Evolutionary conservation across 30 jellyfish, hydroid and myxozoan genomes (phyloP), one percentile per base, ranked within the genome.

Genomic region (Rhopilema esculentum): DNA sequence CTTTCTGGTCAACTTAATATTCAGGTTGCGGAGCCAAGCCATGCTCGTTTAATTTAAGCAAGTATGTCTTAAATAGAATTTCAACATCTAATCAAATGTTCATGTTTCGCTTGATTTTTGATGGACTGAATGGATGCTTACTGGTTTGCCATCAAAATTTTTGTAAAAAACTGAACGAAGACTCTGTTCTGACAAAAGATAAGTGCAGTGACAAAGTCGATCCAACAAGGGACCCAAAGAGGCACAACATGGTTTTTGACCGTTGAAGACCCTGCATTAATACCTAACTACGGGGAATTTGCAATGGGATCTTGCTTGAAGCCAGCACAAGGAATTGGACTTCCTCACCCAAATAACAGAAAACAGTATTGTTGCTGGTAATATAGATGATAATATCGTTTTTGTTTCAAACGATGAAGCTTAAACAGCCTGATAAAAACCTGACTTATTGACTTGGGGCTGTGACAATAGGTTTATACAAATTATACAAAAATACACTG

Each of bases 1-100:
- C 79, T 88, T 20, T 67, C 19, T 67, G 91, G 86, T 48, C 16
- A n/a, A 69, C 27, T 88, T 26, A 88, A 88, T 69, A 88, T 85
- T 31, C 67, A 88, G 26, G 86, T 53, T n/a, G 91, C 72, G 48
- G 96, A 88, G 72, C 91, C 77, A 78, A 16, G 67, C 27, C 96
- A 88, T 27, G 85, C 27, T 19, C 61, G 25, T 83, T 27, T 49
- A 30, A 83, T 49, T 50, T 83, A 8, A 70, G 68, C 66, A 67
- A 21, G 77, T 32, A 49, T 30, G 67, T 83, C 23, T 52, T 70
- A 17, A 68, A 83, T 70, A 64, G 30, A 32, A 83, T 83, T 86
- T 27, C 52, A 4, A 76, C 92, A 12, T 73, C 85, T 21, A 69
- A 21, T 0, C 84, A 70, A 26, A 69, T 70, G 8, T 83, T 83